Percentiles rank a stretch among this genome's conserved stretches.
Evolutionary conservation across 92 coral and sea anemone species (phyloP).

Genomic region (Epizoanthus scotinus): DNA sequence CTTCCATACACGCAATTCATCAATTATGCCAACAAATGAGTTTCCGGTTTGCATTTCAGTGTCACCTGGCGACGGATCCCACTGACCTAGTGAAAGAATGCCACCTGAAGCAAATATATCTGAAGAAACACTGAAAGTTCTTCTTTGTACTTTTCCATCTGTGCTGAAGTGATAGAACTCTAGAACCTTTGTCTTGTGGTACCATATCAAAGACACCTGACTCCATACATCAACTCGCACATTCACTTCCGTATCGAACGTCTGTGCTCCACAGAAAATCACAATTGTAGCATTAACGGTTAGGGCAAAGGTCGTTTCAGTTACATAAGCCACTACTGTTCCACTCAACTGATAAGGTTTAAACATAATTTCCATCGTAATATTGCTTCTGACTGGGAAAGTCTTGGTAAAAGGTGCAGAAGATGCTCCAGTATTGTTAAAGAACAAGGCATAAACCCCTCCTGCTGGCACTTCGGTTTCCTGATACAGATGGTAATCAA

Average conservation of each 20-base stretch:
- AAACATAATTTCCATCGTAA: conserved; percentile 62
- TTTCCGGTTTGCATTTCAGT: conserved; percentile 43
- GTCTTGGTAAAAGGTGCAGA: conserved; percentile 43
- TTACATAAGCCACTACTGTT: conserved; percentile 57
- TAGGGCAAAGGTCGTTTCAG: conserved; percentile 54
- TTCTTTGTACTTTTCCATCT: conserved; percentile 41
- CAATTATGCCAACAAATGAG: conserved; percentile 81
- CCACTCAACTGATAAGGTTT: conserved; percentile 54
- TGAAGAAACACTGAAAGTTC: conserved; percentile 40
- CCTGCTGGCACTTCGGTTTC: conserved; percentile 43
- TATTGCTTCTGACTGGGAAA: conserved; percentile 36
- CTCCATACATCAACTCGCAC: conserved; percentile 47
- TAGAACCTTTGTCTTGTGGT: conserved; percentile 21
- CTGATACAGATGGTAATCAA: conserved; percentile 30
- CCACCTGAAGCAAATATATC: conserved; percentile 58
- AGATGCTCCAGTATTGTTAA: conserved; percentile 57
- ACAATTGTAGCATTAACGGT: conserved; percentile 46
- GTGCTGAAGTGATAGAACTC: conserved; percentile 52
- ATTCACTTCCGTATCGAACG: conserved; percentile 41
- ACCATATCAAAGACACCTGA: conserved; percentile 64
- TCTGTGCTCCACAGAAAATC: conserved; percentile 40
- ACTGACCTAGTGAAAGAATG: conserved; percentile 60
- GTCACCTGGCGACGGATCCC: conserved; percentile 71
- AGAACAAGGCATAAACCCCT: conserved; percentile 53
- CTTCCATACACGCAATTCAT: conserved; percentile 94